Evolutionary conservation across 1,140 invertebrate species (phyloP), one percentile per base, ranked within the genome.

Genomic region (Aphidius ervi): DNA sequence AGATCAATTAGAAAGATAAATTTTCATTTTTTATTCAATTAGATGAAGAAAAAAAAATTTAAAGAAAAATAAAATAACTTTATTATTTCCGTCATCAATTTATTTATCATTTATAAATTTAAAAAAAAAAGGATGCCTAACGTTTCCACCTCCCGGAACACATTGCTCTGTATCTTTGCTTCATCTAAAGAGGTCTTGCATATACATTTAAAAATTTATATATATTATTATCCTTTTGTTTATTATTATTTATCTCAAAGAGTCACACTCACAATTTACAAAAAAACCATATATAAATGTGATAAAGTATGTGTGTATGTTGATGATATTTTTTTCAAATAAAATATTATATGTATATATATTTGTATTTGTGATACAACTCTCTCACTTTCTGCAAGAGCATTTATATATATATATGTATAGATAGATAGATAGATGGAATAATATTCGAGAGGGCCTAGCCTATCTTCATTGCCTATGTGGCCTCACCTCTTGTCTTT

Each of bases 401-500:
- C 63, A 43, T 46, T 37, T 54, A 58, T 39, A 56, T 46, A 49
- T 39, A 59, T 41, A 37, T 41, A 43, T 43, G 57, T 46, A 20
- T n/a, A n/a, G n/a, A n/a, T n/a, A n/a, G n/a, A n/a, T 45, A 59
- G 23, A 52, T 23, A 39, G 57, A 46, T 52, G 45, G 37, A n/a
- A 47, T 23, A 57, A 45, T 49, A 46, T 47, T 37, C 23, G 23
- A 31, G 23, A 31, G 16, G 37, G 59, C 59, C 59, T 56, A 61
- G 57, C 45, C 63, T 62, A 31, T 52, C 61, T 62, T 43, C 47
- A 62, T 52, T 50, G 56, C 61, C 50, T 62, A 49, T 65, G 57
- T 58, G 61, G 60, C 64, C 58, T 60, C 64, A 65, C 61, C 61
- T 65, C 61, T 62, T 60, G 59, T 61, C 60, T 54, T 37, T 64